A percentile compares a stretch with the other conserved stretches of the same genome.
Conservation (phyloP, 1,140 invertebrate species). For the Brachystomella parvula region DNA sequence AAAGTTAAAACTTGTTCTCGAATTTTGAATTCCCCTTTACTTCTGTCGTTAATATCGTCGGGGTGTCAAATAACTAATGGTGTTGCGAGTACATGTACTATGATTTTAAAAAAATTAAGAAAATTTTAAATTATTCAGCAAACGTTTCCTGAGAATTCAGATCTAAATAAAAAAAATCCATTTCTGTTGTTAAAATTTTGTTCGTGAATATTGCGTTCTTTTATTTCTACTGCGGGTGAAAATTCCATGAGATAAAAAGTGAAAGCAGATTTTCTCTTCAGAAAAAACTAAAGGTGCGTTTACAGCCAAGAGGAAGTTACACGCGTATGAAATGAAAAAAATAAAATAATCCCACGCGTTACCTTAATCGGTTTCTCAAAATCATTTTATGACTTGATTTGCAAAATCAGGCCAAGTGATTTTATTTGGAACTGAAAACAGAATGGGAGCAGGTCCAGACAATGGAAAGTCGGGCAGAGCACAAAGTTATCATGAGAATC, state of each 20-base stretch:
- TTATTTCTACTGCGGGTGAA: not conserved
- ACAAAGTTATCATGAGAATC: not conserved
- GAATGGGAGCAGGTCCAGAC: not conserved
- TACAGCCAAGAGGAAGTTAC: not conserved
- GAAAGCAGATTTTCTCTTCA: not conserved
- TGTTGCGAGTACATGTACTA: not conserved
- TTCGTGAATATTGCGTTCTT: not conserved
- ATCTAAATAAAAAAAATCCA: not conserved
- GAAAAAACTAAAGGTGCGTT: not conserved
- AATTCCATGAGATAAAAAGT: not conserved
- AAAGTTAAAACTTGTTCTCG: not conserved
- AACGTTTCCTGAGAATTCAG: not conserved
- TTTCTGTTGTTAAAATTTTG: not conserved
- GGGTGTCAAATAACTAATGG: constrained; percentile 1
- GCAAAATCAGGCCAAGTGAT: too few species aligned
- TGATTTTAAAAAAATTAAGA: not conserved
- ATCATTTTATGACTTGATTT: too few species aligned
- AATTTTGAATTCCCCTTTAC: not conserved
- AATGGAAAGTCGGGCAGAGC: too few species aligned
- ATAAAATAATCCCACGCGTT: not conserved
- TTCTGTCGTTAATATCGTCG: not conserved
- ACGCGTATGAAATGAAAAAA: not conserved
- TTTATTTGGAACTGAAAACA: not conserved
- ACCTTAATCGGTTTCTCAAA: not conserved
- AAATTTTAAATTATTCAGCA: not conserved